Conservation (phyloP, 2,797 vertebrate species). For the Meriones psammophilus region DNA sequence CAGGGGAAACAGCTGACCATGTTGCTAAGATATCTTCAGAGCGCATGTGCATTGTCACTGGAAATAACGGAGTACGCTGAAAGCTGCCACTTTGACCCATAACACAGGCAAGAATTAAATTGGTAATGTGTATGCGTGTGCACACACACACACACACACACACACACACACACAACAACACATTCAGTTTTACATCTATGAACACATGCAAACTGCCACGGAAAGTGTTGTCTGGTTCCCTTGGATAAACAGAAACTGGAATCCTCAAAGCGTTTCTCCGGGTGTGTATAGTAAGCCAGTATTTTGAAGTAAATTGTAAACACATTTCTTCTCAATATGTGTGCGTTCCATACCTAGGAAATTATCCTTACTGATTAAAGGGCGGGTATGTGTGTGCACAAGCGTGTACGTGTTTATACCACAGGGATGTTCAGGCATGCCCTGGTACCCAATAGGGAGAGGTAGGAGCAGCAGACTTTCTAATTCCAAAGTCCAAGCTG, state of each 20-base stretch:
- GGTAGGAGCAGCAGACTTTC: not conserved
- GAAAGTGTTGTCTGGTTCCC: not conserved
- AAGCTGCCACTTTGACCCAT: not conserved
- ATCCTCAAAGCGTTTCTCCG: not conserved
- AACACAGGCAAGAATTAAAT: not conserved
- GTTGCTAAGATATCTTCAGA: not conserved
- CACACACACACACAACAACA: not conserved
- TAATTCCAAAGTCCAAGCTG: not conserved
- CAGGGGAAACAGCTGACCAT: not conserved
- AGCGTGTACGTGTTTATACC: too few relatives aligned
- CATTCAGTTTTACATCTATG: not conserved
- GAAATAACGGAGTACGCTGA: not conserved
- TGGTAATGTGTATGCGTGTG: too few relatives aligned
- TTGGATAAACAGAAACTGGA: not conserved
- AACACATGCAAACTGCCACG: too few relatives aligned
- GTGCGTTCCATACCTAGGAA: not conserved
- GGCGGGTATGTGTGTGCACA: not conserved
- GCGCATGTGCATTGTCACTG: not conserved
- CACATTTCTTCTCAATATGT: not conserved
- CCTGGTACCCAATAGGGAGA: not conserved
- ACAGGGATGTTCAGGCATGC: not conserved
- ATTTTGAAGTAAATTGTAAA: not conserved
- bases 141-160: not conserved
- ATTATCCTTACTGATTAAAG: not conserved
- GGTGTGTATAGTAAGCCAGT: accelerated